Percentiles rank a stretch among this genome's conserved stretches.
Evolutionary conservation across 2,888 invertebrate species (phyloP).

Genomic region (Chelonus formosanus): DNA sequence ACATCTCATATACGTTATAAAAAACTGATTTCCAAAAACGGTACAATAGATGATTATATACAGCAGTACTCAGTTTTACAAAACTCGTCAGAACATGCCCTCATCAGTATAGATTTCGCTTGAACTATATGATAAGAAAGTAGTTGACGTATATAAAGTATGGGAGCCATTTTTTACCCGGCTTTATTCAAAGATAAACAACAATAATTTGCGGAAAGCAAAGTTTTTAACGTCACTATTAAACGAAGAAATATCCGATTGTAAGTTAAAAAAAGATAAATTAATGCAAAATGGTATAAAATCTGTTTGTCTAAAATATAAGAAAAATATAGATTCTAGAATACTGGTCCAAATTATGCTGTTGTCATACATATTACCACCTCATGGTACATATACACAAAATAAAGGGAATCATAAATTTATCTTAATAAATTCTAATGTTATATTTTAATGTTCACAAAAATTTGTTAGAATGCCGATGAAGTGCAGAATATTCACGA

Average conservation of each 20-base stretch:
- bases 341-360: no score
- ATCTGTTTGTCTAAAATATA: no score
- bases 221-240: neutral
- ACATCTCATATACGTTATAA: conserved; percentile 16
- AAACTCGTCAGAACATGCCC: conserved; percentile 23
- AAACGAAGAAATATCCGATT: conserved; percentile 3
- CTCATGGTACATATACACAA: no score
- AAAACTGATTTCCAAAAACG: neutral
- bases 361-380: no score
- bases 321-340: no score
- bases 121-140: conserved; percentile 14
- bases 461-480: neutral
- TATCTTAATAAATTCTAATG: no score
- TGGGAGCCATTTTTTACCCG: conserved; percentile 23
- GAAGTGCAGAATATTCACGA: conserved; percentile 4
- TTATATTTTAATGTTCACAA: neutral
- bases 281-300: conserved; percentile 5
- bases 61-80: conserved; percentile 24
- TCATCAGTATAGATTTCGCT: conserved; percentile 26
- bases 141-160: conserved; percentile 11
- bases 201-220: no score
- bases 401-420: no score
- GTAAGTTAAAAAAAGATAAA: conserved; percentile 6
- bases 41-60: neutral
- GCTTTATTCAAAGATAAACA: neutral